Evolutionary conservation across 2,113 vertebrate genomes (phyloP).

Genomic region (Oxyruncus cristatus): DNA sequence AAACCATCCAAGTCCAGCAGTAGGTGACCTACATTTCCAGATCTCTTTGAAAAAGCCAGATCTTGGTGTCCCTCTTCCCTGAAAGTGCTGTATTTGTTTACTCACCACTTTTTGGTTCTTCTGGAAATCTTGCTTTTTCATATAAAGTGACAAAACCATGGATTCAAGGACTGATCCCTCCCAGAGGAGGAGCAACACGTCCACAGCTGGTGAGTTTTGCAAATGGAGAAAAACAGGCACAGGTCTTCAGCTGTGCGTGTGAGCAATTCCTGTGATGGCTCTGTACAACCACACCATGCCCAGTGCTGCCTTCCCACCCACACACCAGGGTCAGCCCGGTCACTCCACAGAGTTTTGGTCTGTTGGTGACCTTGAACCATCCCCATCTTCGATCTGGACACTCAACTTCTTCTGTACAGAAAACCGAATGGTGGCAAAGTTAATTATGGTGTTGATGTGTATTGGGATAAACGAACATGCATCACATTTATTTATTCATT

Average conservation of each 20-base stretch:
- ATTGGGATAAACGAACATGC: background rate
- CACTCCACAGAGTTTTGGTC: background rate
- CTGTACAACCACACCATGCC: fast-evolving
- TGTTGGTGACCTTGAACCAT: background rate
- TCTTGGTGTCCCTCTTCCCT: background rate
- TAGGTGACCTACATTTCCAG: background rate
- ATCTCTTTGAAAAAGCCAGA: background rate
- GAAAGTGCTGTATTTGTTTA: background rate
- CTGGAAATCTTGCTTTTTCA: background rate
- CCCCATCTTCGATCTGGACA: background rate
- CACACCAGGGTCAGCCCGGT: background rate
- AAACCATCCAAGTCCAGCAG: background rate
- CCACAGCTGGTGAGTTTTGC: background rate
- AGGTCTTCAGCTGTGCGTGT: background rate
- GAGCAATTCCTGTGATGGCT: background rate
- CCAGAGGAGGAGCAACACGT: background rate
- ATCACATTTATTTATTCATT: background rate
- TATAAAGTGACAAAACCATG: background rate
- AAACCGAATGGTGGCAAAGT: background rate
- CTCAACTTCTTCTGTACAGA: background rate
- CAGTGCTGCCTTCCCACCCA: background rate
- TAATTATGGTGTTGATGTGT: background rate
- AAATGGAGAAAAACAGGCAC: background rate
- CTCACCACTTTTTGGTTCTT: background rate
- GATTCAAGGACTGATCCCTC: background rate